A percentile compares a stretch with the other conserved stretches of the same genome.
Evolutionary conservation across 92 coral and sea anemone genomes (phyloP).

Genomic region (Phymanthus crucifer): DNA sequence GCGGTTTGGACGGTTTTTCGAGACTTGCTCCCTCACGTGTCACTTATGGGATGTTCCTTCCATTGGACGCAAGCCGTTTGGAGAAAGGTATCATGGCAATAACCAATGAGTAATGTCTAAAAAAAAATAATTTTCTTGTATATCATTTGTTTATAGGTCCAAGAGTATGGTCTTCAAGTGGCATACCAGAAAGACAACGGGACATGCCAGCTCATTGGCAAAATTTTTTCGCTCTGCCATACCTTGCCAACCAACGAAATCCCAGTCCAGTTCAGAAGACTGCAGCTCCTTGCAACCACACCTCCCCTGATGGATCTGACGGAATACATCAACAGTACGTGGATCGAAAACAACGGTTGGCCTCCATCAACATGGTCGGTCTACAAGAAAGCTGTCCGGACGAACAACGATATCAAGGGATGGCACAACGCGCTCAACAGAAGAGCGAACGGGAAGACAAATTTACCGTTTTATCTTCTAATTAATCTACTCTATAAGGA

Average conservation of each 20-base stretch:
- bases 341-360: slow-evolving; percentile 32
- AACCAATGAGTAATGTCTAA: neutral
- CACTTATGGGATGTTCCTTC: slow-evolving; percentile 22
- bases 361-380: slow-evolving; percentile 42
- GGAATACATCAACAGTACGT: neutral
- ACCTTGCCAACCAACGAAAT: slow-evolving; percentile 29
- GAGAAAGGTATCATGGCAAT: no score
- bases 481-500: slow-evolving; percentile 13
- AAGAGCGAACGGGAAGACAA: slow-evolving; percentile 20
- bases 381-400: slow-evolving; percentile 20
- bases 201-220: slow-evolving; percentile 18
- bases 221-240: slow-evolving; percentile 42
- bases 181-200: slow-evolving; percentile 20
- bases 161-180: slow-evolving; percentile 22
- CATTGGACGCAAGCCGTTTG: slow-evolving; percentile 42
- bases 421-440: slow-evolving; percentile 10
- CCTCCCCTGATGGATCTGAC: neutral
- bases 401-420: slow-evolving; percentile 27
- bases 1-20: slow-evolving; percentile 28
- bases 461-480: slow-evolving; percentile 16
- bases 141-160: slow-evolving; percentile 17
- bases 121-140: neutral
- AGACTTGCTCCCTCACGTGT: slow-evolving; percentile 2
- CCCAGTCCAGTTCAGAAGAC: neutral
- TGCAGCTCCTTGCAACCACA: neutral